A percentile compares a stretch with the other conserved stretches of the same genome.
phyloP scores from a whole-genome alignment of 1,140 invertebrate species.

The Euschistus heros region DNA sequence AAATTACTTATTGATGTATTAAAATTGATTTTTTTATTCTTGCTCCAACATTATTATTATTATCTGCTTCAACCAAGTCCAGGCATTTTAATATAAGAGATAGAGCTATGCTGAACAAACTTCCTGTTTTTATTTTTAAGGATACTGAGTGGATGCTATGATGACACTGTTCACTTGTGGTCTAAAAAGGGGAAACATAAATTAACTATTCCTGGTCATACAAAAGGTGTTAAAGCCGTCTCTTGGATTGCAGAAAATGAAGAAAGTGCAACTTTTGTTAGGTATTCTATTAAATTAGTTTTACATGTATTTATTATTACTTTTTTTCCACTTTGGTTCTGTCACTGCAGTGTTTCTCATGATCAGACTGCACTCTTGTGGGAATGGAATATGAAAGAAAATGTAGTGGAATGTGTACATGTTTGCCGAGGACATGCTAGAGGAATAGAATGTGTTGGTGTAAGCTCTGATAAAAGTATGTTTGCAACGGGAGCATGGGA shows the following conservation, averaged over 20 bases:
- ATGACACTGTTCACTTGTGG: slow-evolving; percentile 86
- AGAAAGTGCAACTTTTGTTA: slow-evolving; percentile 58
- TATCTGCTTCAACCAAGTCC: too few species aligned
- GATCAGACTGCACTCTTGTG: slow-evolving; percentile 88
- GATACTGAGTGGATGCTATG: slow-evolving; percentile 91
- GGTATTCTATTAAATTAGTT: slow-evolving; percentile 37
- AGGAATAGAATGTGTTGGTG: slow-evolving; percentile 72
- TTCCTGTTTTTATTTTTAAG: too few species aligned
- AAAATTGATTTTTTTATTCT: too few species aligned
- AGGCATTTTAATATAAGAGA: too few species aligned
- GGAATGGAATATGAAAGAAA: slow-evolving; percentile 68
- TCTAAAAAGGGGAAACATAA: slow-evolving; percentile 70
- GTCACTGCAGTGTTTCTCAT: slow-evolving; percentile 63
- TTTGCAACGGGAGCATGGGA: slow-evolving; percentile 93
- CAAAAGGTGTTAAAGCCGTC: slow-evolving; percentile 74
- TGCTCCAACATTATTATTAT: too few species aligned
- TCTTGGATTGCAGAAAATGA: slow-evolving; percentile 64
- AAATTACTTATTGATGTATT: too few species aligned
- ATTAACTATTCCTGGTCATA: slow-evolving; percentile 75
- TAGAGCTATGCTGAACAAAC: too few species aligned
- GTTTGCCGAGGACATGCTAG: slow-evolving; percentile 80
- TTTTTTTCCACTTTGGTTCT: slow-evolving; percentile 11
- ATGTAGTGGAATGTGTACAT: slow-evolving; percentile 68
- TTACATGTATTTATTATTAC: background rate
- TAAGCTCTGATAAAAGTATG: slow-evolving; percentile 49